Evolutionary conservation across 2,888 invertebrate genomes (phyloP).

Genomic region (Clivina fossor): DNA sequence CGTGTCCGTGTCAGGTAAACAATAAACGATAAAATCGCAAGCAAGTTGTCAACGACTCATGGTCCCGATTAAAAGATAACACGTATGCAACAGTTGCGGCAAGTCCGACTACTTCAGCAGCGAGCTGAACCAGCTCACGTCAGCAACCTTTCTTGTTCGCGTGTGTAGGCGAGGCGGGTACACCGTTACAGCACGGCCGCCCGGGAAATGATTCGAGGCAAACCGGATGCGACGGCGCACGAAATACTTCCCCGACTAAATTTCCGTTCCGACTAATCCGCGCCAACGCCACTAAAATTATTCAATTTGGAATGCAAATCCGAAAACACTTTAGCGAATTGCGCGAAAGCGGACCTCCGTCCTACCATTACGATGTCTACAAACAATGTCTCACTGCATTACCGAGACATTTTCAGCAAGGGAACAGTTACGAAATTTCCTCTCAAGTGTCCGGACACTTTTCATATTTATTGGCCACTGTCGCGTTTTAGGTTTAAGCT

Average conservation of each 20-base stretch:
- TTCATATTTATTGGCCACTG: slow-evolving; percentile 17
- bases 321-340: slow-evolving; percentile 29
- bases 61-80: too few species aligned
- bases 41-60: too few species aligned
- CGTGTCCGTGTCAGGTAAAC: too few species aligned
- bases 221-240: slow-evolving; percentile 31
- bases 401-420: slow-evolving; percentile 1
- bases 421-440: slow-evolving; percentile 13
- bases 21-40: too few species aligned
- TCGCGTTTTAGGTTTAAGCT: slow-evolving; percentile 9
- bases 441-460: slow-evolving; percentile 3
- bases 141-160: too few species aligned
- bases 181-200: too few species aligned
- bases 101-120: too few species aligned
- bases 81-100: too few species aligned
- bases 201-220: slow-evolving; percentile 26
- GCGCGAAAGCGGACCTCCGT: too few species aligned
- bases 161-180: too few species aligned
- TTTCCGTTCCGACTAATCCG: slow-evolving; percentile 27
- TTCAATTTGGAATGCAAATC: slow-evolving; percentile 34
- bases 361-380: not conserved
- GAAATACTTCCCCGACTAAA: slow-evolving; percentile 25
- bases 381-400: slow-evolving; percentile 13
- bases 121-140: too few species aligned
- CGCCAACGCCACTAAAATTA: slow-evolving; percentile 27